Evolutionary conservation across 1,140 invertebrate species (phyloP).

Genomic region (Probaryconus sp.): DNA sequence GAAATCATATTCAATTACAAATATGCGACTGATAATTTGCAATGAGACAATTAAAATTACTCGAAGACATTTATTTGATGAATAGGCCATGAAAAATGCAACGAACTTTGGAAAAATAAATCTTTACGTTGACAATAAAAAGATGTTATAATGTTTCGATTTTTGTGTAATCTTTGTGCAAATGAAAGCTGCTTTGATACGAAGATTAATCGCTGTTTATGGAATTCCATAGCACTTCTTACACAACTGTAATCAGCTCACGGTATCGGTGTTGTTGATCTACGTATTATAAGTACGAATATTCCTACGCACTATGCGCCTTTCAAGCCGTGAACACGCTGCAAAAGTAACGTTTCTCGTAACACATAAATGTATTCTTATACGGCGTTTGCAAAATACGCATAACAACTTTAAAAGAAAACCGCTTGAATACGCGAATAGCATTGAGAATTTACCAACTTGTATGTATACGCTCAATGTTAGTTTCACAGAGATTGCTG

Average conservation of each 20-base stretch:
- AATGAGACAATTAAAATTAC: too few species aligned
- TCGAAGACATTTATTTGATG: too few species aligned
- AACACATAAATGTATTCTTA: conserved; percentile 23
- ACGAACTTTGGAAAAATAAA: too few species aligned
- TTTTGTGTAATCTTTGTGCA: background rate
- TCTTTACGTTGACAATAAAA: too few species aligned
- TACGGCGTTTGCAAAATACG: conserved; percentile 44
- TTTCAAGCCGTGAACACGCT: conserved; percentile 21
- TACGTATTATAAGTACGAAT: conserved; percentile 36
- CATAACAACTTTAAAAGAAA: conserved; percentile 28
- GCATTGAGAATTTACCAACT: conserved; percentile 34
- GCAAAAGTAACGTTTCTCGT: conserved; percentile 38
- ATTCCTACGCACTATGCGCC: conserved; percentile 40
- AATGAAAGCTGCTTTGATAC: background rate
- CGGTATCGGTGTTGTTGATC: conserved; percentile 18
- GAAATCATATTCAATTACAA: too few species aligned
- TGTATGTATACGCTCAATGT: conserved; percentile 10
- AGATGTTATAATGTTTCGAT: too few species aligned
- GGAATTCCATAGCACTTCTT: conserved; percentile 14
- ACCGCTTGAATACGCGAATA: conserved; percentile 31
- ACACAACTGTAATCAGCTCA: conserved; percentile 11
- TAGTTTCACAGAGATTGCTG: conserved; percentile 25
- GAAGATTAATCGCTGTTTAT: conserved; percentile 20
- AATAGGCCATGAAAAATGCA: too few species aligned
- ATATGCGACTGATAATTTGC: too few species aligned